Evolutionary conservation across 2,888 invertebrate genomes (phyloP), one percentile per base, ranked within the genome.

Genomic region (Cryptus viduatorius): DNA sequence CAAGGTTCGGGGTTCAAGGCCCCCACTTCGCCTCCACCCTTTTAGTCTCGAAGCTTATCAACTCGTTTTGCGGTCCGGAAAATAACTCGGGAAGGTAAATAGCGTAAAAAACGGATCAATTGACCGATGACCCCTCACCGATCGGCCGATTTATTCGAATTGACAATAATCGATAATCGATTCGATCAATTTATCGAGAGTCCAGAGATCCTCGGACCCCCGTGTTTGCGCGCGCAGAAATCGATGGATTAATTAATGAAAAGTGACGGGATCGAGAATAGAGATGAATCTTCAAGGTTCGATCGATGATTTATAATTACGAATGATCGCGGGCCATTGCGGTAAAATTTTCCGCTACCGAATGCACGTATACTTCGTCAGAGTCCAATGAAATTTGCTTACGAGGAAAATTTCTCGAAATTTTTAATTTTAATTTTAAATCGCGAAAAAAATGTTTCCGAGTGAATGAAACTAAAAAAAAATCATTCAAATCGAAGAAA

Each of bases 1-100:
- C 67, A 31, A 4, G 24, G 67, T 44, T 69, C 61, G 44, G 24
- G 59, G 79, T 83, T 83, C 83, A 83, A 83, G 80, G 80, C 46
- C 77, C 80, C 80, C 24, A 24, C 61, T 42, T 19, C n/a, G 0
- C 19, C 12, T 31, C 44, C n/a, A 19, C 14, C 37, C 12, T 48
- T 37, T 44, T 5, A 19, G 56, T 42, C 10, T 16, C n/a, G 37
- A 37, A 37, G 7, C 37, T 37, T 8, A 37, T 8, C 0, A 37
- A 37, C 5, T 8, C 37, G 37, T 37, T 37, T 37, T 37, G 37
- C 37, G 5, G 37, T 37, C 37, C 37, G 37, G 64, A 53, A 65
- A 46, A 44, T 24, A 65, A 31, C 37, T 8, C 37, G 8, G 37
- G 37, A 37, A 37, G 37, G 37, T 8, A 37, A 37, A 37, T 1